Conservation (phyloP, 1,140 invertebrate species). For the Agrilus planipennis region DNA sequence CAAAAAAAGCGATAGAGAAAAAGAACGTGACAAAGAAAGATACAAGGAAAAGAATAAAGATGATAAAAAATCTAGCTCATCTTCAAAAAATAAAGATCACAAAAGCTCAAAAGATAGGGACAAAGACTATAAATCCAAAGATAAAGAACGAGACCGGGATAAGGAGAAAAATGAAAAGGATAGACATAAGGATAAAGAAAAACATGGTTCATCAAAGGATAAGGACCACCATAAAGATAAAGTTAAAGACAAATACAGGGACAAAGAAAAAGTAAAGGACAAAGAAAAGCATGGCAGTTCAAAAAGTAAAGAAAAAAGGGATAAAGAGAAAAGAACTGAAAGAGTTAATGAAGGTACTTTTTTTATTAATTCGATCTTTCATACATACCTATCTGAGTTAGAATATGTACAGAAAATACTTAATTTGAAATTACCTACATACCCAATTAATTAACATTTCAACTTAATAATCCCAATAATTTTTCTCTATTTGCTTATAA, state of each 20-base stretch:
- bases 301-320: conserved; percentile 40
- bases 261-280: conserved; percentile 33
- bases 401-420: too few species aligned
- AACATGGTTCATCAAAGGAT: conserved; percentile 29
- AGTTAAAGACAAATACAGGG: conserved; percentile 47
- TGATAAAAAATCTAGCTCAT: conserved; percentile 28
- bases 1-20: conserved; percentile 37
- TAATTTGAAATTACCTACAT: too few species aligned
- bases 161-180: conserved; percentile 40
- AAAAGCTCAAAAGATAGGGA: conserved; percentile 28
- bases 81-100: conserved; percentile 35
- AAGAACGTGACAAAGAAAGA: conserved; percentile 32
- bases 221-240: conserved; percentile 25
- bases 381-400: too few species aligned
- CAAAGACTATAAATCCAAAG: conserved; percentile 37
- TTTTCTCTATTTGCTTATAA: too few species aligned
- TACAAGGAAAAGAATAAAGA: conserved; percentile 29
- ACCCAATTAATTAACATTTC: too few species aligned
- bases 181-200: conserved; percentile 32
- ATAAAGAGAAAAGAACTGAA: conserved; percentile 17
- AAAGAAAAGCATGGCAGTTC: conserved; percentile 34
- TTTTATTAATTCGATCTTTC: too few species aligned
- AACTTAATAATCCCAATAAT: too few species aligned
- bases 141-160: conserved; percentile 20
- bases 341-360: conserved; percentile 2